phyloP scores from a whole-genome alignment of 2,113 vertebrate genomes.

The Sprattus sprattus region DNA sequence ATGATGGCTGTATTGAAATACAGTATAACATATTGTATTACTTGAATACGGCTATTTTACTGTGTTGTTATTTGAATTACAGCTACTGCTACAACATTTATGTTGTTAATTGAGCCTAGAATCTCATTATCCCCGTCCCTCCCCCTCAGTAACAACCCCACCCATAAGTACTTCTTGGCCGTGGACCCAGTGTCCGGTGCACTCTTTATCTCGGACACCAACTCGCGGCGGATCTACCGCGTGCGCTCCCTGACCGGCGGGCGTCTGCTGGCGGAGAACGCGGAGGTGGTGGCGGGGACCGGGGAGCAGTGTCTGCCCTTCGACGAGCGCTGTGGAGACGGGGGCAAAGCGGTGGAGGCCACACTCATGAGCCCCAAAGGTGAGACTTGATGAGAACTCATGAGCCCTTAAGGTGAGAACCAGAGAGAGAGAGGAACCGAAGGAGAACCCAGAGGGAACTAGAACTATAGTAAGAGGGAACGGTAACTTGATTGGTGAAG shows the following conservation, averaged over 20 bases:
- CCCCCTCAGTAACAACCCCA: slow-evolving; percentile 89
- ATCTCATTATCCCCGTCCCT: slow-evolving; percentile 37
- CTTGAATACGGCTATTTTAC: too few species aligned
- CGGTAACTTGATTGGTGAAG: not conserved
- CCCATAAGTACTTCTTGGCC: slow-evolving; percentile 97
- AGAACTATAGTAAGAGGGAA: not conserved
- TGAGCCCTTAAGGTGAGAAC: not conserved
- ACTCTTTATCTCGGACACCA: slow-evolving; percentile 93
- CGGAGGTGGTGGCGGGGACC: slow-evolving; percentile 92
- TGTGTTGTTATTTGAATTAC: too few species aligned
- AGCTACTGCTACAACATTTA: too few species aligned
- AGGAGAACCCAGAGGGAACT: not conserved
- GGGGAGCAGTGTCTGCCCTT: slow-evolving; percentile 98
- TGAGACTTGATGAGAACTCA: slow-evolving; percentile 30
- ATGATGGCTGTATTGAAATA: too few species aligned
- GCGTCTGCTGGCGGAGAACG: slow-evolving; percentile 86
- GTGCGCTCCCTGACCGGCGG: slow-evolving; percentile 84
- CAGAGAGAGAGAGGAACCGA: not conserved
- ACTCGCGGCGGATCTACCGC: slow-evolving; percentile 88
- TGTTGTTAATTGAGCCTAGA: not conserved
- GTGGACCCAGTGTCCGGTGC: slow-evolving; percentile 94
- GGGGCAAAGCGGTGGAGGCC: slow-evolving; percentile 94
- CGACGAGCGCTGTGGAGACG: slow-evolving; percentile 94
- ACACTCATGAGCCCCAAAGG: slow-evolving; percentile 61
- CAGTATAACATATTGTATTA: too few species aligned